Conservation (phyloP, 1,140 invertebrate genomes). For the Lerema accius region DNA sequence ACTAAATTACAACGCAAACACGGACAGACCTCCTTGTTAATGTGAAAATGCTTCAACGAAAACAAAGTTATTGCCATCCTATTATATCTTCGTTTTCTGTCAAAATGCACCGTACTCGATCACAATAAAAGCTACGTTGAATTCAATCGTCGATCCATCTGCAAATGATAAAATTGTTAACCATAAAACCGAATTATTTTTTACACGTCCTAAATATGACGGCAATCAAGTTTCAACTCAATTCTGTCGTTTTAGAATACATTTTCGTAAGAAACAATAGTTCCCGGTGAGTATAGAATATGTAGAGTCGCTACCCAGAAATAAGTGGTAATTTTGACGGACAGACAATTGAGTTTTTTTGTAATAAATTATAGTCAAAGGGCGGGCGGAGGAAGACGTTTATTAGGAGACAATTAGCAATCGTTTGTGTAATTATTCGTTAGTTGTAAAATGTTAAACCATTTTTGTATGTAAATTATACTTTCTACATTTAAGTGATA, state of each 20-base stretch:
- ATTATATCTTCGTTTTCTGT: neutral
- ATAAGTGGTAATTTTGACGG: slow-evolving; percentile 30
- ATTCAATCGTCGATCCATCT: neutral
- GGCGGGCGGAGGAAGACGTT: slow-evolving; percentile 20
- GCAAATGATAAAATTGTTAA: slow-evolving; percentile 13
- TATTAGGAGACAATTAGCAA: slow-evolving; percentile 27
- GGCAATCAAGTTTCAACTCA: neutral
- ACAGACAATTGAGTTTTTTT: slow-evolving; percentile 25
- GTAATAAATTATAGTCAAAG: slow-evolving; percentile 22
- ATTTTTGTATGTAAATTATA: slow-evolving; percentile 9
- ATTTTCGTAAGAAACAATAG: neutral
- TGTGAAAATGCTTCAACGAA: slow-evolving; percentile 20
- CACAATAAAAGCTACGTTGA: neutral
- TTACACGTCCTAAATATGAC: neutral
- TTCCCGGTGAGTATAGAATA: neutral
- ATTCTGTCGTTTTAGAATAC: neutral
- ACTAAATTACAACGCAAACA: slow-evolving; percentile 29
- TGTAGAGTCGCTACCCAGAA: slow-evolving; percentile 19
- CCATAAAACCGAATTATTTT: slow-evolving; percentile 16
- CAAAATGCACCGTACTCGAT: neutral
- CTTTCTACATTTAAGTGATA: no score
- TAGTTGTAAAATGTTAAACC: neutral
- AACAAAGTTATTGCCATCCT: slow-evolving; percentile 5
- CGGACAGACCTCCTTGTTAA: slow-evolving; percentile 19
- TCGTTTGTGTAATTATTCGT: slow-evolving; percentile 14